phyloP scores from a whole-genome alignment of 2,113 vertebrate genomes.

The Plecotus auritus region DNA sequence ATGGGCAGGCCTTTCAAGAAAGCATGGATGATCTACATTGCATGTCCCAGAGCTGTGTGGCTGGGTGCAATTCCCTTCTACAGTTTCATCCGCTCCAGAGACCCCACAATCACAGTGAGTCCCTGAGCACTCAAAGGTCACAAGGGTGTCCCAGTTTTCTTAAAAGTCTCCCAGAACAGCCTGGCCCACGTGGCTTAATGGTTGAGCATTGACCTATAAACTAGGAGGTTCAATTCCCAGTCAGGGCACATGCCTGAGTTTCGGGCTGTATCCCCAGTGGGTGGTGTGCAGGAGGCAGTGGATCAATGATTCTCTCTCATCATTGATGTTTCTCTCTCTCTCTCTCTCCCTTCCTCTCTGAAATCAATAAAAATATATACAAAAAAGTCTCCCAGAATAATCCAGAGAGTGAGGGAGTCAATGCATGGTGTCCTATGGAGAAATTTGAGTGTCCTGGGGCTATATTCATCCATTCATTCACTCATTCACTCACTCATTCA shows the following conservation, averaged over 20 bases:
- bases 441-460: background rate
- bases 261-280: too few relatives aligned
- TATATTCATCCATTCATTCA: background rate
- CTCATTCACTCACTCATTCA: background rate
- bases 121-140: background rate
- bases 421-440: background rate
- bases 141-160: background rate
- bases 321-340: too few relatives aligned
- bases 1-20: background rate
- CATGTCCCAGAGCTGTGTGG: background rate
- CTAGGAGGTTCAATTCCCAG: too few relatives aligned
- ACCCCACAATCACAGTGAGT: background rate
- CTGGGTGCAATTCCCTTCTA: background rate
- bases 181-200: too few relatives aligned
- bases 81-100: background rate
- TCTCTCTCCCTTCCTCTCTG: too few relatives aligned
- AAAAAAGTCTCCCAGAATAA: background rate
- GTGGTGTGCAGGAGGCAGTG: too few relatives aligned
- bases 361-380: too few relatives aligned
- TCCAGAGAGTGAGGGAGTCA: background rate
- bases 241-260: too few relatives aligned
- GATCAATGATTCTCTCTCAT: too few relatives aligned
- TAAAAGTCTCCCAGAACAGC: background rate
- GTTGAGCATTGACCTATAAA: too few relatives aligned
- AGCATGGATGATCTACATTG: fast-evolving